Conservation (phyloP, 2,888 invertebrate genomes). For the Rhagium mordax region DNA sequence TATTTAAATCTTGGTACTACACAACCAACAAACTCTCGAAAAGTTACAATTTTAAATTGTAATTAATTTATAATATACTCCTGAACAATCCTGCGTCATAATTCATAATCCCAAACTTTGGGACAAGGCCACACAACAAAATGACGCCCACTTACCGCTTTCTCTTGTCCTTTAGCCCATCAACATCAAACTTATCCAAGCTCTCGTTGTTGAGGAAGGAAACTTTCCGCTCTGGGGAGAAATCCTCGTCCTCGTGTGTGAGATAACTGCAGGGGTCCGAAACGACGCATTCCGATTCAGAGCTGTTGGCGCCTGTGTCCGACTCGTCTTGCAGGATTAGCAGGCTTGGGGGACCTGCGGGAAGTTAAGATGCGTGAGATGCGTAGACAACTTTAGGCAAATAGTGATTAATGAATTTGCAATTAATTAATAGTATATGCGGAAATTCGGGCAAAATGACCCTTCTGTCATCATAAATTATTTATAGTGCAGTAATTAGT, state of each 20-base stretch:
- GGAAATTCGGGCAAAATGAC: no score
- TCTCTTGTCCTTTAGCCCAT: constrained; percentile 66
- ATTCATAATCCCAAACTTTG: background rate
- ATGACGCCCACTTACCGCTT: constrained; percentile 68
- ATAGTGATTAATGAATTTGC: no score
- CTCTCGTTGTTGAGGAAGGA: constrained; percentile 70
- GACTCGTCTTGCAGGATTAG: constrained; percentile 59
- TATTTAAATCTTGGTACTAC: no score
- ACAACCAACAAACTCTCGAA: no score
- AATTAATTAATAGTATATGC: no score
- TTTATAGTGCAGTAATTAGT: no score
- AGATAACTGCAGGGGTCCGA: constrained; percentile 67
- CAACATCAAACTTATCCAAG: constrained; percentile 62
- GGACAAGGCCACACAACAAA: background rate
- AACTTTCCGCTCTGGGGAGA: constrained; percentile 70
- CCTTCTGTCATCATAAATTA: no score
- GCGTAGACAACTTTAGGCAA: no score
- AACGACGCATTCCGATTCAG: constrained; percentile 67
- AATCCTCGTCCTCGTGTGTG: constrained; percentile 54
- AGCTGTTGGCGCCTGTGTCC: constrained; percentile 60
- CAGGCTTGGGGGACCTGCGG: constrained; percentile 53
- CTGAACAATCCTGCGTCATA: no score
- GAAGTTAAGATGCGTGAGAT: background rate
- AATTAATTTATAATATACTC: background rate
- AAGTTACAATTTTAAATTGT: no score